Evolutionary conservation across 2,113 vertebrate genomes (phyloP).

Genomic region (Pogona vitticeps): DNA sequence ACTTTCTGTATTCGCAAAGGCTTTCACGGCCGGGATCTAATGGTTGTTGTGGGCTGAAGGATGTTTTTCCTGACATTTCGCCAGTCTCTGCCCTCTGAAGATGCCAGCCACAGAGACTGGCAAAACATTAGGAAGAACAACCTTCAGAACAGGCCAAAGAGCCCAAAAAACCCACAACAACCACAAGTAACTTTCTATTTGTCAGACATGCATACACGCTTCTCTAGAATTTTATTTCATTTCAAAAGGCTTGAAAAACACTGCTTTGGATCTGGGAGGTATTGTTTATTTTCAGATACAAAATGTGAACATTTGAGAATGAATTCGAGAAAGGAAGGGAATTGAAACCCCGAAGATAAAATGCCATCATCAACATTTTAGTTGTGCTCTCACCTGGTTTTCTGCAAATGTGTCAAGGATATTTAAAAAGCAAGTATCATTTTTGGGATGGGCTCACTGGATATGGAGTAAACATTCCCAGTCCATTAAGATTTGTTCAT

Average conservation of each 20-base stretch:
- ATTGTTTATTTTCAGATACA: background rate
- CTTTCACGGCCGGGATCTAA: no score
- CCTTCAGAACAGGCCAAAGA: no score
- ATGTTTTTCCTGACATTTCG: no score
- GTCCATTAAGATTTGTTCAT: constrained; percentile 31
- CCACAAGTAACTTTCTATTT: no score
- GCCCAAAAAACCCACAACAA: no score
- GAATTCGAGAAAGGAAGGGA: background rate
- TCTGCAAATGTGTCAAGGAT: background rate
- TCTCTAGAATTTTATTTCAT: no score
- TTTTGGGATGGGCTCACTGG: constrained; percentile 38
- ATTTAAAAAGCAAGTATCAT: background rate
- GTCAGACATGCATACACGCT: no score
- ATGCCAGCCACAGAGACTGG: no score
- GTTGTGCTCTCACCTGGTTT: background rate
- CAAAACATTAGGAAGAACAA: no score
- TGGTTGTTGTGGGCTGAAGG: no score
- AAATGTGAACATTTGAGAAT: background rate
- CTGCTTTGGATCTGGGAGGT: background rate
- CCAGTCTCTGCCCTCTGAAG: no score
- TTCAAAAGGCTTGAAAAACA: background rate
- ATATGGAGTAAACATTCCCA: constrained; percentile 32
- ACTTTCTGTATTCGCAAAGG: no score
- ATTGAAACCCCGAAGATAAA: background rate
- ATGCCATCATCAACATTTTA: background rate